Evolutionary conservation across 2,113 vertebrate species (phyloP).

Genomic region (Pan troglodytes): NHGRI_mPanTro3-v2.1_pri NC_072408.2:112887501-112888000

Average conservation of each 20-base stretch:
- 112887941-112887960: conserved; percentile 98
- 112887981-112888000: conserved; percentile 97
- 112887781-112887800: not conserved
- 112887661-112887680: conserved; percentile 3
- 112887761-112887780: not conserved
- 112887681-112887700: not conserved
- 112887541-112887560: not conserved
- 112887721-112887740: not conserved
- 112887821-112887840: not conserved
- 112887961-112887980: conserved; percentile 97
- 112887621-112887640: not conserved
- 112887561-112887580: not conserved
- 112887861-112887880: conserved; percentile 90
- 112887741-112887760: not conserved
- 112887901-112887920: conserved; percentile 98
- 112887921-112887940: conserved; percentile 97
- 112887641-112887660: fast-evolving
- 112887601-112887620: not conserved
- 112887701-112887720: not conserved
- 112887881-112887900: conserved; percentile 97
- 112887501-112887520: not conserved
- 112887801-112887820: not conserved
- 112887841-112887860: too few species aligned
- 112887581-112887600: not conserved
- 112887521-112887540: not conserved